These are phyloP conservation scores for Dendronephthya gigantea DNA, from an alignment of 64 coral and sea anemone species.

Conservation along the genomic window DNA sequence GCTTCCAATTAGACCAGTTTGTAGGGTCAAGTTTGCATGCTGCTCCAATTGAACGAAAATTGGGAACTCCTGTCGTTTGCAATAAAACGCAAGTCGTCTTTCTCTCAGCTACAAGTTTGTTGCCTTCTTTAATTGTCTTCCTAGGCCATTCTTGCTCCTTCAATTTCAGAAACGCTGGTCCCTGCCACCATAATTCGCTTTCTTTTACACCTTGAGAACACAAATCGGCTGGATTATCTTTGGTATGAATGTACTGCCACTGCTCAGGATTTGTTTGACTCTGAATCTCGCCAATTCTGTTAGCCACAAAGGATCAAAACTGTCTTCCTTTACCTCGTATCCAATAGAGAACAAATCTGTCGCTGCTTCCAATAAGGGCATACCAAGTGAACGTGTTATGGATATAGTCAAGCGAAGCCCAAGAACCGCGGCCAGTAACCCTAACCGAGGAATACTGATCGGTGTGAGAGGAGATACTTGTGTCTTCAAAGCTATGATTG, in stretches of 20 bases:
- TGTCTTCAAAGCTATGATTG: constrained; percentile 7
- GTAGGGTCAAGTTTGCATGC: constrained; percentile 2
- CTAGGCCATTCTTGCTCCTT: not conserved
- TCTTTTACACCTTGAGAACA: not conserved
- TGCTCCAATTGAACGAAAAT: not conserved
- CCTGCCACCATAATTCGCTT: constrained; percentile 4
- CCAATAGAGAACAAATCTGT: not conserved
- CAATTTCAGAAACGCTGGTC: not conserved
- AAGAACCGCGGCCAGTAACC: not conserved
- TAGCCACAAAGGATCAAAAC: no score
- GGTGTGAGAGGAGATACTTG: constrained; percentile 23
- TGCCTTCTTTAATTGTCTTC: not conserved
- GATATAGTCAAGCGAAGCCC: not conserved
- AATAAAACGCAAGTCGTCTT: not conserved
- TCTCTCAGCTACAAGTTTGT: not conserved
- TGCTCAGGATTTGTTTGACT: not conserved
- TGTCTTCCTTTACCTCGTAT: constrained; percentile 11
- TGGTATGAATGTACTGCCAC: constrained; percentile 13
- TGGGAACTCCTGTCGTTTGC: not conserved
- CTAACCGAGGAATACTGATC: not conserved
- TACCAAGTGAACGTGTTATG: not conserved
- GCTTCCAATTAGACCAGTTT: not conserved
- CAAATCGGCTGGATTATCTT: constrained; percentile 1
- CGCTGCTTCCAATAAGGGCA: not conserved
- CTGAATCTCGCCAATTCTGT: constrained; percentile 11